Conservation (phyloP, 2,113 vertebrate species). For the Plotosus lineatus region DNA sequence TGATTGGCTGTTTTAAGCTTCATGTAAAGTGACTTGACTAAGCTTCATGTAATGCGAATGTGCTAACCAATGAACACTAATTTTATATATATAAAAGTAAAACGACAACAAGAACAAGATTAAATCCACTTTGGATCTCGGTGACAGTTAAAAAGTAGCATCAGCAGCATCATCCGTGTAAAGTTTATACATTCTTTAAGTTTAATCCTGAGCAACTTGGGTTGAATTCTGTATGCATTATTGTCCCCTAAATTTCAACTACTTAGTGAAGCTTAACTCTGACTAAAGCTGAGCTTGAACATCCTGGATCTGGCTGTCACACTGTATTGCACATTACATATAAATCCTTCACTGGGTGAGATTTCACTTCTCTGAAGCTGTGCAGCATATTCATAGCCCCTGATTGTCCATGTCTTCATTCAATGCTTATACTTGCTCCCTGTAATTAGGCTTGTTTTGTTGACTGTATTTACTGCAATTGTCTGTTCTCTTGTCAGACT, state of each 20-base stretch:
- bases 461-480: not conserved
- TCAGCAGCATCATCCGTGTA: not conserved
- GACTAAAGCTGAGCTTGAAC: not conserved
- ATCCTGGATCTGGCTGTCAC: conserved; percentile 8
- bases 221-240: not conserved
- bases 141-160: not conserved
- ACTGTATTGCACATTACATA: not conserved
- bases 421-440: not conserved
- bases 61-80: no score
- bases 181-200: not conserved
- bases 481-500: not conserved
- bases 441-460: not conserved
- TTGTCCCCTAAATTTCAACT: not conserved
- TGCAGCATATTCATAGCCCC: conserved; percentile 20
- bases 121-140: not conserved
- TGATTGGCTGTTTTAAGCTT: no score
- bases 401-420: conserved; percentile 11
- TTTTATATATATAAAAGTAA: no score
- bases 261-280: not conserved
- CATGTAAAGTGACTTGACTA: no score
- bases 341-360: conserved; percentile 3
- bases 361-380: not conserved
- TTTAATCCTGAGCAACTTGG: not conserved
- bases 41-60: no score
- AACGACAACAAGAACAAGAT: not conserved